Evolutionary conservation across 2,797 vertebrate genomes (phyloP).

Genomic region (Anguilla marmorata): DNA sequence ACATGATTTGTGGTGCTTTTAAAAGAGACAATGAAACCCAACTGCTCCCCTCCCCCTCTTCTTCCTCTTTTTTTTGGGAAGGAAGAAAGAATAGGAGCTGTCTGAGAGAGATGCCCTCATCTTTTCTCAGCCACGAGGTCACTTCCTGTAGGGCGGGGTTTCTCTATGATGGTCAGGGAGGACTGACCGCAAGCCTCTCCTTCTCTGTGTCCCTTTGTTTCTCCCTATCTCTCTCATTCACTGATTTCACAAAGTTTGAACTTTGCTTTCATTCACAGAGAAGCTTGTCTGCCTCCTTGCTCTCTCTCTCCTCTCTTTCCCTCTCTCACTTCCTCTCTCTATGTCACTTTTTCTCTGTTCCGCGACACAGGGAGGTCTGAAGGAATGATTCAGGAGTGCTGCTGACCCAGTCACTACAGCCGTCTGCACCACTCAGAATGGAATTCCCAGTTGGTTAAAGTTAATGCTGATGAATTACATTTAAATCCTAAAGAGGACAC

Average conservation of each 20-base stretch:
- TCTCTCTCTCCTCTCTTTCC: constrained; percentile 33
- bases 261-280: constrained; percentile 42
- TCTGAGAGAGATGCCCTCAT: neutral
- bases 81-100: neutral
- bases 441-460: constrained; percentile 14
- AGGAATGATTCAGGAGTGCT: constrained; percentile 57
- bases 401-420: constrained; percentile 44
- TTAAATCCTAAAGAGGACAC: neutral
- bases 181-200: constrained; percentile 24
- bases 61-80: constrained; percentile 3
- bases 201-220: neutral
- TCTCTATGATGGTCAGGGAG: constrained; percentile 16
- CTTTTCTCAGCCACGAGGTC: constrained; percentile 9
- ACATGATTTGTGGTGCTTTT: constrained; percentile 15
- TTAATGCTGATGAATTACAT: neutral
- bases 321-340: constrained; percentile 20
- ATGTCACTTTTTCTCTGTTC: constrained; percentile 27
- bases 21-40: constrained; percentile 15
- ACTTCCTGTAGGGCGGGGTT: constrained; percentile 27
- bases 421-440: constrained; percentile 20
- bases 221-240: constrained; percentile 10
- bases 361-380: constrained; percentile 59
- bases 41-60: neutral
- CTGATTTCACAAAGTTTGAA: constrained; percentile 48
- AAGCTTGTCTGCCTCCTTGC: constrained; percentile 38